These are phyloP conservation scores for Corydoras maculifer DNA, from an alignment of 2,113 vertebrate genomes.

Conservation along the genomic window DNA sequence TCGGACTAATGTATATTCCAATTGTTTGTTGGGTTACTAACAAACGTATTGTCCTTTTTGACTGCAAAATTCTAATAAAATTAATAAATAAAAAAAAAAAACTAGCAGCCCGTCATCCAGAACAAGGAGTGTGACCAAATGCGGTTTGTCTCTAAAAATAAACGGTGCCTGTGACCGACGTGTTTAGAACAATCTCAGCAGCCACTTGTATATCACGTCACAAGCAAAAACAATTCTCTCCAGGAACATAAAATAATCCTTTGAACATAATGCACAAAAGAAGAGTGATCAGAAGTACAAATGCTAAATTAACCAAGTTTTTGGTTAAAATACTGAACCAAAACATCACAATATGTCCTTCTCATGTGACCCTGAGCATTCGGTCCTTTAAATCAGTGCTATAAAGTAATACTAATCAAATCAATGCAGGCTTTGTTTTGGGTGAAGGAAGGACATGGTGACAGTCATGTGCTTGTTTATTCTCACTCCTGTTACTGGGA, in stretches of 20 bases:
- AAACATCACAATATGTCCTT: too few species aligned
- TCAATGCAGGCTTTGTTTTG: slow-evolving; percentile 2
- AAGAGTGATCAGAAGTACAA: too few species aligned
- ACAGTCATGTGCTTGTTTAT: not conserved
- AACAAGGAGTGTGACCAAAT: slow-evolving; percentile 28
- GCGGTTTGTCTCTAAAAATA: slow-evolving; percentile 34
- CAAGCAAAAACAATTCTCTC: not conserved
- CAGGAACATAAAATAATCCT: too few species aligned
- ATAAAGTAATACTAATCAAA: slow-evolving; percentile 17
- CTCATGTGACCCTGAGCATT: too few species aligned
- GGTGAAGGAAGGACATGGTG: not conserved
- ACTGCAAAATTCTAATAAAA: too few species aligned
- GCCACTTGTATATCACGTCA: not conserved
- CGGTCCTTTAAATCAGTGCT: not conserved
- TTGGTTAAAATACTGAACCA: too few species aligned
- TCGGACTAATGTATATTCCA: too few species aligned
- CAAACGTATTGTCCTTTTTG: too few species aligned
- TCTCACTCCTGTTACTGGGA: not conserved
- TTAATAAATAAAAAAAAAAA: not conserved
- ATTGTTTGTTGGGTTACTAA: too few species aligned
- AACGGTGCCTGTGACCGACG: slow-evolving; percentile 18
- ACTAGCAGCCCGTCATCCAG: slow-evolving; percentile 19
- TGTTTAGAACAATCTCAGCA: slow-evolving; percentile 18
- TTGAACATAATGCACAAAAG: too few species aligned
- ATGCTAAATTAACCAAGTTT: too few species aligned